phyloP scores from a whole-genome alignment of 1,140 invertebrate species.

The Atopsyche davidsoni region DNA sequence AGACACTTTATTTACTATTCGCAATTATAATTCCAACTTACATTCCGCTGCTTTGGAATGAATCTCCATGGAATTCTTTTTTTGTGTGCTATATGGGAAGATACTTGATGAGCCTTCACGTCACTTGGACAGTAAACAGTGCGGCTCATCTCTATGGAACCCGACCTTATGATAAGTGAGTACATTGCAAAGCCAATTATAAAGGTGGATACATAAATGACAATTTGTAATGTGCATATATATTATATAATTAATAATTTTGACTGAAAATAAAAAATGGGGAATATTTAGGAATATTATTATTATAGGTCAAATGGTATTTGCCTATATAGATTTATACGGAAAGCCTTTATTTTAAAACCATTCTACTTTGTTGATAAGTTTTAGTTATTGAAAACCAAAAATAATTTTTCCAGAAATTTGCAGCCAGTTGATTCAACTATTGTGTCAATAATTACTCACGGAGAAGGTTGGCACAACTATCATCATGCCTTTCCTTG shows the following conservation, averaged over 20 bases:
- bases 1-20: slow-evolving; percentile 56
- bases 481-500: slow-evolving; percentile 76
- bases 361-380: slow-evolving; percentile 6
- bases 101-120: slow-evolving; percentile 64
- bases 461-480: slow-evolving; percentile 71
- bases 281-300: too few species aligned
- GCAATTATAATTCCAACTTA: slow-evolving; percentile 66
- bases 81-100: slow-evolving; percentile 57
- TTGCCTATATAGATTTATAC: too few species aligned
- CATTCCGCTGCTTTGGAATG: slow-evolving; percentile 66
- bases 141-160: slow-evolving; percentile 44
- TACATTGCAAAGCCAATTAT: slow-evolving; percentile 13
- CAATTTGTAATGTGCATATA: not conserved
- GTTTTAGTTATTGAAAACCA: not conserved
- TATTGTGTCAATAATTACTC: slow-evolving; percentile 47
- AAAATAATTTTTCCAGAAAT: slow-evolving; percentile 41
- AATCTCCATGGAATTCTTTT: slow-evolving; percentile 50
- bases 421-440: slow-evolving; percentile 52
- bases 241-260: slow-evolving; percentile 1
- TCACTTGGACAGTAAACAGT: slow-evolving; percentile 86
- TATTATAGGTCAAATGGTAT: too few species aligned
- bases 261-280: too few species aligned
- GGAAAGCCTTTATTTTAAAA: not conserved
- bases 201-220: not conserved
- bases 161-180: slow-evolving; percentile 44